These are phyloP conservation scores for Cladopsammia gracilis DNA, from an alignment of 64 coral and sea anemone genomes.

Conservation along the genomic window DNA sequence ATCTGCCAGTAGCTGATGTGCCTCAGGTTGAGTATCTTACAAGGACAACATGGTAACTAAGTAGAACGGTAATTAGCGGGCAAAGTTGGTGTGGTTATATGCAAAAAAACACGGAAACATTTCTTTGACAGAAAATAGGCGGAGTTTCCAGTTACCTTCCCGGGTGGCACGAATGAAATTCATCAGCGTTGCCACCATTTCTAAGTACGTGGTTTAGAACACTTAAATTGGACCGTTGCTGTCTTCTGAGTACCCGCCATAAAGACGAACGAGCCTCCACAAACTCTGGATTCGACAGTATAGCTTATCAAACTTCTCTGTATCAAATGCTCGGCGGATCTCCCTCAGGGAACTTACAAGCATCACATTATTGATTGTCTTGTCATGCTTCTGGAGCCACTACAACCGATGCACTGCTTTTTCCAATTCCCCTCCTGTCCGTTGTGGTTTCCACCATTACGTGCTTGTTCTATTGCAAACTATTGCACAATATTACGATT, in stretches of 20 bases:
- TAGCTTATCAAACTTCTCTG: constrained; percentile 22
- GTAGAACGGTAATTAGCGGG: constrained; percentile 17
- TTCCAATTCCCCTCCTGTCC: no score
- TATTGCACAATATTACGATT: no score
- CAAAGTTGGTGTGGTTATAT: constrained; percentile 33
- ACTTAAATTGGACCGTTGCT: constrained; percentile 37
- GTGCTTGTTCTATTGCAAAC: no score
- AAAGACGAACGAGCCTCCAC: background rate
- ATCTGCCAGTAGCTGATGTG: background rate
- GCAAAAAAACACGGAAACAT: constrained; percentile 52
- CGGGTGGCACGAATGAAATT: constrained; percentile 31
- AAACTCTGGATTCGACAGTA: constrained; percentile 39
- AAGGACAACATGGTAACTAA: background rate
- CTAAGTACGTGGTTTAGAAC: constrained; percentile 44
- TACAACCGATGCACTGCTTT: background rate
- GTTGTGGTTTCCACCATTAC: no score
- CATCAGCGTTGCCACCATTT: constrained; percentile 39
- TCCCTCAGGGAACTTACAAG: background rate
- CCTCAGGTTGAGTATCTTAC: background rate
- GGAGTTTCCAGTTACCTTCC: constrained; percentile 46
- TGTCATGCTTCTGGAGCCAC: background rate
- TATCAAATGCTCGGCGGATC: background rate
- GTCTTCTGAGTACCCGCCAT: constrained; percentile 4
- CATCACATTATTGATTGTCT: background rate
- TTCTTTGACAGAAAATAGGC: background rate